Conservation (phyloP, 2,797 vertebrate species). For the Bradypodion ventrale region DNA sequence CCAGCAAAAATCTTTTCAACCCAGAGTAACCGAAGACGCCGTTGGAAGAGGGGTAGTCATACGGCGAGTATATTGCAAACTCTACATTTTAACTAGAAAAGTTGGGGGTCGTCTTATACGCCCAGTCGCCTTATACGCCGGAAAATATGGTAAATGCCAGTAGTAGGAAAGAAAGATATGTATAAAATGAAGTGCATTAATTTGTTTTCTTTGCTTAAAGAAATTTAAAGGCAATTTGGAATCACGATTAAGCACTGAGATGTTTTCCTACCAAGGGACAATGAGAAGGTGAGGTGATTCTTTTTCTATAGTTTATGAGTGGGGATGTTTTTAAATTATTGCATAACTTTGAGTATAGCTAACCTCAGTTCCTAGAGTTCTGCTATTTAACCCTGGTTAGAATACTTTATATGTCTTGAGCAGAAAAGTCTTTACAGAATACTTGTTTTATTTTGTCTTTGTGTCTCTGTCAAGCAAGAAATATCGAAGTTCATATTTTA, state of each 20-base stretch:
- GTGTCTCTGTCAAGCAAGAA: background rate
- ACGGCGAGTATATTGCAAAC: too few species aligned
- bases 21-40: too few species aligned
- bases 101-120: too few species aligned
- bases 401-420: background rate
- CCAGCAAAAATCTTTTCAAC: too few species aligned
- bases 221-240: conserved; percentile 64
- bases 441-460: background rate
- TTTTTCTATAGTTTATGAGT: background rate
- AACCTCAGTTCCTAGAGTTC: background rate
- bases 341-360: background rate
- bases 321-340: conserved; percentile 10
- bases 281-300: conserved; percentile 72
- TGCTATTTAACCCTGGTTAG: background rate
- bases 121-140: too few species aligned
- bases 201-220: conserved; percentile 51
- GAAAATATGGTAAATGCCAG: too few species aligned
- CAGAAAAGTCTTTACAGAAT: background rate
- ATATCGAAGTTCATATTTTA: conserved; percentile 2
- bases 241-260: conserved; percentile 63
- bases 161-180: background rate
- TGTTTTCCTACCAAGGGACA: conserved; percentile 75
- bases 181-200: background rate
- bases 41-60: too few species aligned
- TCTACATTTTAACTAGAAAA: too few species aligned